phyloP scores from a whole-genome alignment of 2,888 invertebrate species.

The Panzeria rudis region DNA sequence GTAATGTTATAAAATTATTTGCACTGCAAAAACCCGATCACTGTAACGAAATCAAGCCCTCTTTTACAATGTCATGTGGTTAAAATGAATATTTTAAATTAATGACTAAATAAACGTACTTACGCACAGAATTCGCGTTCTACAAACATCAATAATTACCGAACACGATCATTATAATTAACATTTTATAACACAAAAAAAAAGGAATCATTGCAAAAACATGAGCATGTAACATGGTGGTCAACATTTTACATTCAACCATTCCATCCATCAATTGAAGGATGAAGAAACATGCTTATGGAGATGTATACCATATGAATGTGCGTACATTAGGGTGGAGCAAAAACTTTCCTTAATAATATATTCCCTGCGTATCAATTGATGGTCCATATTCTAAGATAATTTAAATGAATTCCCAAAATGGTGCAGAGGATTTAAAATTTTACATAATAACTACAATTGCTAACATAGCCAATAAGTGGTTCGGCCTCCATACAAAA shows the following conservation, averaged over 20 bases:
- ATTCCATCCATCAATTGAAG: slow-evolving; percentile 9
- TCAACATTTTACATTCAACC: slow-evolving; percentile 38
- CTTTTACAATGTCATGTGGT: slow-evolving; percentile 43
- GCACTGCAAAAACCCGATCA: not conserved
- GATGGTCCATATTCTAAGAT: no score
- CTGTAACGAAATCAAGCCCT: slow-evolving; percentile 3
- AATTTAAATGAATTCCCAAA: no score
- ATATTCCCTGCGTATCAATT: no score
- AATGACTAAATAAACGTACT: slow-evolving; percentile 63
- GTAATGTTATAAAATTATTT: not conserved
- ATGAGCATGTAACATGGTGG: slow-evolving; percentile 55
- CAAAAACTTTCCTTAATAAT: not conserved
- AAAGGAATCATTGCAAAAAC: slow-evolving; percentile 33
- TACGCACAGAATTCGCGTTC: slow-evolving; percentile 16
- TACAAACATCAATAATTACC: slow-evolving; percentile 63
- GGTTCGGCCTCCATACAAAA: no score
- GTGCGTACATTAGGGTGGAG: not conserved
- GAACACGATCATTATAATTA: slow-evolving; percentile 69
- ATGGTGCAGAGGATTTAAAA: no score
- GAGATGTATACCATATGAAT: not conserved
- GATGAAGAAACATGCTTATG: not conserved
- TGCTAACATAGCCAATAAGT: no score
- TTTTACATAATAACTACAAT: no score
- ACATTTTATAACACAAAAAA: slow-evolving; percentile 59
- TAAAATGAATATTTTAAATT: slow-evolving; percentile 69